A percentile compares a stretch with the other conserved stretches of the same genome.
phyloP scores from a whole-genome alignment of 1,140 invertebrate genomes.

The Procambarus virginalis region DNA sequence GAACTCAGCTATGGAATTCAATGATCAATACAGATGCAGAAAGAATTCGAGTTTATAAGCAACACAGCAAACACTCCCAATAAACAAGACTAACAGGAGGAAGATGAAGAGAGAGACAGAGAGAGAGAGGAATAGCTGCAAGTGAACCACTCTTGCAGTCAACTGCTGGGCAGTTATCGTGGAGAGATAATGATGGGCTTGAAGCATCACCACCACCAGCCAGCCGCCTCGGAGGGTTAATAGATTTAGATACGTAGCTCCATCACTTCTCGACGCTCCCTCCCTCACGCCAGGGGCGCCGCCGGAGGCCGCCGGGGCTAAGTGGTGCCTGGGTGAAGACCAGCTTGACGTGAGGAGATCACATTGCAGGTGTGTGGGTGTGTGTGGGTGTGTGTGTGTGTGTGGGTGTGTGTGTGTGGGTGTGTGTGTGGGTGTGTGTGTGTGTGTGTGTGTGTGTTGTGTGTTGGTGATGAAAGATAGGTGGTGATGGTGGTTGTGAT shows the following conservation, averaged over 20 bases:
- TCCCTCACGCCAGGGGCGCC: background rate
- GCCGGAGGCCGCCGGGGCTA: background rate
- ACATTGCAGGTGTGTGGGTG: too few relatives aligned
- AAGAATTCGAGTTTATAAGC: too few relatives aligned
- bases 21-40: too few relatives aligned
- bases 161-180: background rate
- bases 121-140: background rate
- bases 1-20: too few relatives aligned
- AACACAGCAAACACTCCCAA: too few relatives aligned
- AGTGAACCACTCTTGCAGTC: background rate
- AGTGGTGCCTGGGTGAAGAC: background rate
- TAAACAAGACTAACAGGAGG: too few relatives aligned
- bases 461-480: background rate
- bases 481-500: background rate
- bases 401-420: too few relatives aligned
- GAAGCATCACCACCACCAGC: background rate
- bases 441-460: too few relatives aligned
- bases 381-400: too few relatives aligned
- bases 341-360: too few relatives aligned
- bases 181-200: background rate
- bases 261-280: background rate
- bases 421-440: too few relatives aligned
- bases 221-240: background rate
- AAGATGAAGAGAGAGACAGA: too few relatives aligned
- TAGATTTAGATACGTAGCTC: constrained; percentile 22